Conservation (phyloP, 1,140 invertebrate genomes). For the Drosophila sechellia region DNA sequence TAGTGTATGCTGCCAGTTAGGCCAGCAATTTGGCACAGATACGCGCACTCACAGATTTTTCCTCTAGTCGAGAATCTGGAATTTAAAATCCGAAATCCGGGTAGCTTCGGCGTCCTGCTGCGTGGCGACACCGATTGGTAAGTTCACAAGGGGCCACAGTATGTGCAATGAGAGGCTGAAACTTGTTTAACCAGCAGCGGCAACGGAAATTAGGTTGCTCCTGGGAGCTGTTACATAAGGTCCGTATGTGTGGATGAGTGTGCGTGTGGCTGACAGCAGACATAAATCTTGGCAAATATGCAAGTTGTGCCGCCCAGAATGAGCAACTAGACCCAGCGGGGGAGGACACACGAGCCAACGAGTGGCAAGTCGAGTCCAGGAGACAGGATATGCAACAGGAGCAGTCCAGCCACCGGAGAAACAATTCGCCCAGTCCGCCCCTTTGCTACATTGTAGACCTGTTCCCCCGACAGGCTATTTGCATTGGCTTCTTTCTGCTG, state of each 20-base stretch:
- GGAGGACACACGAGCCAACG: slow-evolving; percentile 22
- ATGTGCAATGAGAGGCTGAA: slow-evolving; percentile 51
- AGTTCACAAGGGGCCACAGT: slow-evolving; percentile 40
- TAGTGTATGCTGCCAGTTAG: slow-evolving; percentile 15
- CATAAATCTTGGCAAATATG: slow-evolving; percentile 72
- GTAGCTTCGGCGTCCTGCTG: slow-evolving; percentile 44
- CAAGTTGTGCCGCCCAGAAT: slow-evolving; percentile 53
- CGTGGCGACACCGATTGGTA: slow-evolving; percentile 41
- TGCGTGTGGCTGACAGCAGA: slow-evolving; percentile 44
- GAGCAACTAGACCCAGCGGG: slow-evolving; percentile 26
- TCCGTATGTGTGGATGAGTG: not conserved
- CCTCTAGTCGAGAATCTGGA: not conserved
- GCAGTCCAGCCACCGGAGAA: not conserved
- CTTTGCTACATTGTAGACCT: slow-evolving; percentile 1
- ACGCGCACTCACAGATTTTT: slow-evolving; percentile 37
- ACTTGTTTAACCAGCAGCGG: slow-evolving; percentile 67
- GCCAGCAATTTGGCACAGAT: slow-evolving; percentile 42
- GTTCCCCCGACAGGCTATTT: not conserved
- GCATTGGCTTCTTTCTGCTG: not conserved
- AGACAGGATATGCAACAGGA: slow-evolving; percentile 51
- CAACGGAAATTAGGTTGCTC: slow-evolving; percentile 73
- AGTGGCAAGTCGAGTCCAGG: slow-evolving; percentile 26
- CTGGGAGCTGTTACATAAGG: slow-evolving; percentile 60
- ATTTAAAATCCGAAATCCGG: slow-evolving; percentile 3
- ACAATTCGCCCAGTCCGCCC: not conserved